Conservation (phyloP, 23 tunicate genomes). For the Styela plicata region DNA sequence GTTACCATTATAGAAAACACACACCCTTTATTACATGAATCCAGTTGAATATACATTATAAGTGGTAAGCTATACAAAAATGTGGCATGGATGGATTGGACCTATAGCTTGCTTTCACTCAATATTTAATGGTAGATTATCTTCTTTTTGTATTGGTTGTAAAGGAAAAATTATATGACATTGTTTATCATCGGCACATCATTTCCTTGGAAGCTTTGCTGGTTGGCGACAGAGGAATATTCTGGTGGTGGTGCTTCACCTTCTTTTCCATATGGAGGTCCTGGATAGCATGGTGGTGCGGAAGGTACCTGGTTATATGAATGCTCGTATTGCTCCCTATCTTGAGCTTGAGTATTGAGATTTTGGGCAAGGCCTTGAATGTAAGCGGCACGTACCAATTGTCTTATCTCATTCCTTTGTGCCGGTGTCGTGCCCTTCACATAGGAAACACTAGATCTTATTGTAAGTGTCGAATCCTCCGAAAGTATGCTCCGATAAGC, state of each 20-base stretch:
- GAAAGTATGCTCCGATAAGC: constrained; percentile 39
- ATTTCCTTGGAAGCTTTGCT: background rate
- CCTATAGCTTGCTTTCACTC: no score
- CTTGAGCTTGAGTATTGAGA: background rate
- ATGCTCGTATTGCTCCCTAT: background rate
- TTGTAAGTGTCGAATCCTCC: constrained; percentile 27
- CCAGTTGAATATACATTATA: no score
- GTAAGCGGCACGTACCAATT: constrained; percentile 59
- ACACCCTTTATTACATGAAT: no score
- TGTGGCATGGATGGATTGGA: no score
- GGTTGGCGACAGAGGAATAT: background rate
- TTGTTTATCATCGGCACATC: constrained; percentile 1
- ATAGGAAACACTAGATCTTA: constrained; percentile 49
- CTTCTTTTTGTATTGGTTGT: no score
- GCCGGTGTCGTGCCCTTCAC: constrained; percentile 55
- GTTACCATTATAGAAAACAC: no score
- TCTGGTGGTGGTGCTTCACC: constrained; percentile 18
- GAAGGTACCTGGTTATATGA: constrained; percentile 5
- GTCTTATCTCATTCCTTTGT: constrained; percentile 52
- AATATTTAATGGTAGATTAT: no score
- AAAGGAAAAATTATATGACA: constrained; percentile 12
- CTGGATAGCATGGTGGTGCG: constrained; percentile 16
- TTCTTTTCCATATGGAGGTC: background rate
- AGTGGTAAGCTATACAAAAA: no score
- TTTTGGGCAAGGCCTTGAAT: constrained; percentile 36